Base-by-base conservation (phyloP, 2,888 invertebrate species). In the Drosophila parthenogenetica region DNA sequence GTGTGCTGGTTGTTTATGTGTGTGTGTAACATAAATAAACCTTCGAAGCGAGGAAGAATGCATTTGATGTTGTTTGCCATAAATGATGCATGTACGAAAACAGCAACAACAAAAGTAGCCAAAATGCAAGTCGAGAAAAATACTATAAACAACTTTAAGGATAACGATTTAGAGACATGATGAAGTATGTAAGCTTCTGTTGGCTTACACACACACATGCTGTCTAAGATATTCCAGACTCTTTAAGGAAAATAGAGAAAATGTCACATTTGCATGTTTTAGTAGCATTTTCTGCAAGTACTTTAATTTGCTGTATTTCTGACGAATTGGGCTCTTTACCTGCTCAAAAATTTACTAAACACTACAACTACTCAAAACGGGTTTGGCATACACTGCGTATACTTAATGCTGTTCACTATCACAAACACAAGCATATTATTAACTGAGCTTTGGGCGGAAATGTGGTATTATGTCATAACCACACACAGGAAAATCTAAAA, bases 31-130 rank as follows among this genome's bases (percentile, higher is more conserved):
- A 63, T 53, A 81, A 79, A 74, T 74, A 74, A 67, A 58, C 54
- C 57, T 53, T 62, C 42, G 51, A 39, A 48, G 61, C 71, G 64
- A 53, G 64, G 58, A 81, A 69, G 43, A 58, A 72, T 69, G 61
- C 75, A 73, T 59, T 81, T 59, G 51, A 54, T 65, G 57, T 49
- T 63, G 51, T 42, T 29, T 61, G 25, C 53, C 70, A 80, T 77
- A 86, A 80, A 75, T 83, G 86, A 87, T 83, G 80, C 67, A 87
- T 79, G 55, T 22, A 8, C 46, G 22, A 25, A 10, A 11, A 17
- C 19, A 62, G 55, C 65, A 73, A 59, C 64, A 69, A 77, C 40
- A 64, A 58, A 42, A 69, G 45, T 46, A 60, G 40, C 42, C 32
- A 39, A 57, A 58, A 61, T 57, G 59, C 58, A 66, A 67, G 57